Conservation (phyloP, 2,888 invertebrate species). For the Drosophila limbata region DNA sequence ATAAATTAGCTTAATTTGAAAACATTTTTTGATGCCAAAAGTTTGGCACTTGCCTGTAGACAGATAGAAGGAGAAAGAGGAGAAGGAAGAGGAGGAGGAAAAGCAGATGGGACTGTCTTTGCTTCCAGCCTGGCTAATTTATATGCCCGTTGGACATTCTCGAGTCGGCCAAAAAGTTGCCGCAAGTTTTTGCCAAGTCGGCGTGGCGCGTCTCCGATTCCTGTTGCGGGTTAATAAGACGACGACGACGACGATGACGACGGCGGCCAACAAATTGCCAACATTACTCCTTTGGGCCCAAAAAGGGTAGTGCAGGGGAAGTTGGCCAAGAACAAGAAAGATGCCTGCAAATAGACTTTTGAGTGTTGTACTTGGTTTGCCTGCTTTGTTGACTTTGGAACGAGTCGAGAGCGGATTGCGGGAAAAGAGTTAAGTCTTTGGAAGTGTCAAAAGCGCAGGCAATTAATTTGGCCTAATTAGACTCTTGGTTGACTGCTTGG, state of each 20-base stretch:
- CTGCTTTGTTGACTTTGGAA: constrained; percentile 65
- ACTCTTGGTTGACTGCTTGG: constrained; percentile 71
- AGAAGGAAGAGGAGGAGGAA: not conserved
- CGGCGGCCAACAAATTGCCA: constrained; percentile 74
- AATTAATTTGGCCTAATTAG: constrained; percentile 79
- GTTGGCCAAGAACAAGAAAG: constrained; percentile 22
- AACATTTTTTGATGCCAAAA: constrained; percentile 81
- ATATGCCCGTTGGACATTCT: constrained; percentile 81
- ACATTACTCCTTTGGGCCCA: constrained; percentile 66
- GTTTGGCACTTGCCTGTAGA: constrained; percentile 64
- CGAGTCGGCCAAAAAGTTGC: constrained; percentile 77
- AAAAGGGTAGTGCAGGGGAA: constrained; percentile 12
- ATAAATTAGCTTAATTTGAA: constrained; percentile 81
- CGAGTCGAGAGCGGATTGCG: not conserved
- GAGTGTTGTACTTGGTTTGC: constrained; percentile 74
- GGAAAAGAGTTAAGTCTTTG: constrained; percentile 54
- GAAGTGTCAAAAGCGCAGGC: constrained; percentile 80
- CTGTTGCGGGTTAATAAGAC: constrained; percentile 78
- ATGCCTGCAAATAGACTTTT: constrained; percentile 75
- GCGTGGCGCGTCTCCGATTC: constrained; percentile 55
- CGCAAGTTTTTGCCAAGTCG: constrained; percentile 66
- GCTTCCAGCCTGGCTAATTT: constrained; percentile 70
- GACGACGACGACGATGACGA: constrained; percentile 43
- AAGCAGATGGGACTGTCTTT: constrained; percentile 58
- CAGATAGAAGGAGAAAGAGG: constrained; percentile 10